Evolutionary conservation across 2,797 vertebrate genomes (phyloP).

Genomic region (Myotis planiceps): DNA sequence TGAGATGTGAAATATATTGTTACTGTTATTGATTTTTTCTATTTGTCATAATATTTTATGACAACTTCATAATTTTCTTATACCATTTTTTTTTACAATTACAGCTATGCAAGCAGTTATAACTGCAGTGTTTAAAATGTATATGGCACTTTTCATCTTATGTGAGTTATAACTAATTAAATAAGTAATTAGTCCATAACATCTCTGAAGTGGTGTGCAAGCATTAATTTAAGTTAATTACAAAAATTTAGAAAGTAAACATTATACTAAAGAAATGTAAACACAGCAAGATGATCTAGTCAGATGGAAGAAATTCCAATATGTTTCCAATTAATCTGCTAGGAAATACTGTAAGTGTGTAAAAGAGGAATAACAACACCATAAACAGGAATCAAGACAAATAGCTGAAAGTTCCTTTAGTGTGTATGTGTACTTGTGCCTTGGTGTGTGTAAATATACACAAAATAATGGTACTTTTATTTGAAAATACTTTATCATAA

Average conservation of each 20-base stretch:
- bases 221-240: constrained; percentile 69
- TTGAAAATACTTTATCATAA: neutral
- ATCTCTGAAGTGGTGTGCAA: constrained; percentile 17
- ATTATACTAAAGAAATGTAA: constrained; percentile 60
- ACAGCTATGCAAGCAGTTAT: neutral
- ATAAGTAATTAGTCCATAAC: constrained; percentile 65
- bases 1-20: neutral
- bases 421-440: neutral
- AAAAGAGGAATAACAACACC: neutral
- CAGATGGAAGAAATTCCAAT: constrained; percentile 11
- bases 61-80: neutral
- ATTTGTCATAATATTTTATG: neutral
- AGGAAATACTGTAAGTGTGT: neutral
- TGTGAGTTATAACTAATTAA: constrained; percentile 58
- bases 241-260: constrained; percentile 65
- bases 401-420: neutral
- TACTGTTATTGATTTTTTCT: neutral
- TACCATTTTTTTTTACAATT: neutral
- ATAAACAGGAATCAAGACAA: neutral
- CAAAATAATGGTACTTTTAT: neutral
- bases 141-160: constrained; percentile 57
- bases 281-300: constrained; percentile 48
- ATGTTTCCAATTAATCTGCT: constrained; percentile 44
- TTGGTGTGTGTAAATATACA: neutral
- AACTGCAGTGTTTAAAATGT: constrained; percentile 48